A percentile compares a stretch with the other conserved stretches of the same genome.
These are phyloP conservation scores for Alloplasta piceator DNA, from an alignment of 2,888 invertebrate species.

Conservation along the genomic window DNA sequence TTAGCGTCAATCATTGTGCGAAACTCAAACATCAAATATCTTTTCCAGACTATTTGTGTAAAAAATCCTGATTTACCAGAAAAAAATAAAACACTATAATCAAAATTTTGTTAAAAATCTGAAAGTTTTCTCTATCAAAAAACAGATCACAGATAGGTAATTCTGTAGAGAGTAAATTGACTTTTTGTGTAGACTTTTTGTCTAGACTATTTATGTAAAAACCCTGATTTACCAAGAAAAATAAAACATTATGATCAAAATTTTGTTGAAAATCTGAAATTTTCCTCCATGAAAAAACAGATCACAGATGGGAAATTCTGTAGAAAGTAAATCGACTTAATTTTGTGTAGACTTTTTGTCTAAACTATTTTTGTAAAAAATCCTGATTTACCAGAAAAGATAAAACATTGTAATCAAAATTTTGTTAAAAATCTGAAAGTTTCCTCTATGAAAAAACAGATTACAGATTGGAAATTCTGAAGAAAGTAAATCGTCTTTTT, in stretches of 20 bases:
- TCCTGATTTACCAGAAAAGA: background rate
- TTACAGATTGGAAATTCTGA: too few species aligned
- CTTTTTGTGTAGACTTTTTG: too few species aligned
- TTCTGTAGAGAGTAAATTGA: background rate
- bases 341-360: too few species aligned
- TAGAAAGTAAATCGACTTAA: background rate
- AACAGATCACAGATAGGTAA: too few species aligned
- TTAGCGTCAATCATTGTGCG: too few species aligned
- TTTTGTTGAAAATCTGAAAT: background rate
- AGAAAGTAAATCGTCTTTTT: background rate
- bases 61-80: too few species aligned
- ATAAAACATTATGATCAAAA: background rate
- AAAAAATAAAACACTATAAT: background rate
- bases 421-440: background rate
- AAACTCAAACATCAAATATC: too few species aligned
- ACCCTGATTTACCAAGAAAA: background rate
- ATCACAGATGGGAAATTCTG: background rate
- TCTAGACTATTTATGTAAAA: too few species aligned
- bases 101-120: background rate
- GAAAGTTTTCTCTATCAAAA: background rate
- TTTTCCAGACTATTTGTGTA: too few species aligned
- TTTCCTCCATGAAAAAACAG: background rate
- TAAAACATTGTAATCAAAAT: too few species aligned
- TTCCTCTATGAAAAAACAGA: background rate
- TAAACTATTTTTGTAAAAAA: too few species aligned